Evolutionary conservation across 1,140 invertebrate species (phyloP), one percentile per base, ranked within the genome.

Genomic region (Pseudomyrmex pallidus): DNA sequence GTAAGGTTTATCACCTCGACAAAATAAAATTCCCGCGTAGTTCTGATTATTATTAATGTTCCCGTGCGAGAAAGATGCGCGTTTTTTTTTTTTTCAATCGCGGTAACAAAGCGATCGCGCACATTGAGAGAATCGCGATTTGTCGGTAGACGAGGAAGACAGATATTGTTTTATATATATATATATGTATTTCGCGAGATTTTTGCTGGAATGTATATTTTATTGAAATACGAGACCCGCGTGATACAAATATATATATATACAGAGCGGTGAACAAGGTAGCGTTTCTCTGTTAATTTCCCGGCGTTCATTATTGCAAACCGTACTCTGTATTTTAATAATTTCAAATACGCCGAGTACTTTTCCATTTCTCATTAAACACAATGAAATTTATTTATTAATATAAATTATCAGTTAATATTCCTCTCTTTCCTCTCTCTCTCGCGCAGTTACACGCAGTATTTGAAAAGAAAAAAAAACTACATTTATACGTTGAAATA

Each of bases 301-400:
- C 59, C 63, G 56, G 57, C 35, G 12, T 67, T 78, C 64, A 78
- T 78, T 70, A 68, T 78, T 68, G 35, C 13, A 62, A 17, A 67
- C 62, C 76, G 74, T 67, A 56, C 15, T 25, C 67, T 52, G 54
- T 57, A 68, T 59, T 78, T 70, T 68, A 68, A 68, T 78, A 78
- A 78, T 68, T 78, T 68, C 76, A 59, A 56, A 17, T 20, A 68
- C 25, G 64, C 35, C 1, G 48, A 13, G 20, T 67, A 20, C 20
- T 48, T 67, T 67, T 77, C 74, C 35, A 56, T 25, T 70, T 78
- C 63, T 78, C 76, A 59, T 48, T 70, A 68, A 78, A 70, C 48
- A 44, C 54, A 48, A 68, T 25, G 63, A 57, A 68, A 68, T 78
- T 70, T 67, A 57, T 67, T 67, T 68, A 68, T 15, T 7, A 13